Base-by-base conservation (phyloP, 2,113 vertebrate species). In the Turnix velox region DNA sequence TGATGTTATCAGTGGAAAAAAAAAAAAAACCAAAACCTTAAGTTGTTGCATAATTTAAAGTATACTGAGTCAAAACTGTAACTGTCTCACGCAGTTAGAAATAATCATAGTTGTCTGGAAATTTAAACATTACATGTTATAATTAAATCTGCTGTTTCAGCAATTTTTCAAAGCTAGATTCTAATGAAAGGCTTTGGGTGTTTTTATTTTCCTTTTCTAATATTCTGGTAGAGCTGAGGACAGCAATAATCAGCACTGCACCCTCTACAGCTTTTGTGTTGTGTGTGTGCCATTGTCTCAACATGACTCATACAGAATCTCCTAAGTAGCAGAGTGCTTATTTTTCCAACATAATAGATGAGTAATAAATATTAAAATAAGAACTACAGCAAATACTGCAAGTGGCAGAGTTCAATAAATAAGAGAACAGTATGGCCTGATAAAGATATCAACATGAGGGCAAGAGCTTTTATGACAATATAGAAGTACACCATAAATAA, bases 301-400 rank as follows among this genome's bases (percentile, higher is more conserved):
- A 40, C 9, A 49, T 25, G 27, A 71, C 33, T 62, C 14, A 48
- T 5, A 35, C 3, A 71, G 33, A 58, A 79, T 9, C 10, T 59
- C 24, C 42, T 23, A 16, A 49, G 37, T 4, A 91, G 49, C 49
- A 92, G 46, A 35, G 66, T 45, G 4, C 37, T 51, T 88, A 76
- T 82, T 92, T 92, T 92, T 90, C 80, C 52, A 72, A 51, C 5
- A 11, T 55, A 87, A 69, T 10, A 78, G 66, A 66, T 24, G 24
- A 81, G 37, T 49, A 90, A 94, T 69, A 94, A 88, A 75, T 88
- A 87, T 84, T 74, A 87, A 92, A 90, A 58, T 75, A 93, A 88
- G 62, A 91, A 63, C 79, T 63, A 88, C 48, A 61, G 49, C 71
- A 91, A 94, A 88, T 66, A 69, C 23, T 55, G 48, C 30, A 72